A percentile compares a stretch with the other conserved stretches of the same genome.
Conservation (phyloP, 2,888 invertebrate genomes). For the Pocota personata region DNA sequence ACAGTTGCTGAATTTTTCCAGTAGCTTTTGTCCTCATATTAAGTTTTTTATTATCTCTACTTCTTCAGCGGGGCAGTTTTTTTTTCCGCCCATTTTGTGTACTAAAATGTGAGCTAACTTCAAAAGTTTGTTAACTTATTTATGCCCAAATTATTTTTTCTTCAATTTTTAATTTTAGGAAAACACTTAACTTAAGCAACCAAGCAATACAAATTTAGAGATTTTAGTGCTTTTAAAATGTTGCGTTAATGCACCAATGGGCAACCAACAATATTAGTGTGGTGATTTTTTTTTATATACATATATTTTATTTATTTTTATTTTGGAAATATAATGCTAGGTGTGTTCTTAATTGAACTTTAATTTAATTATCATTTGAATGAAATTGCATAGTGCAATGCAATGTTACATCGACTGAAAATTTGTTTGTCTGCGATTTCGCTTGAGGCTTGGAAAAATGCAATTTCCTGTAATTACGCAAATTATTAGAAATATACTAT, state of each 20-base stretch:
- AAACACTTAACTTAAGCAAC: not conserved
- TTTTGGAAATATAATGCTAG: not conserved
- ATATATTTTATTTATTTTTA: not conserved
- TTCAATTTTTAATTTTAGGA: no score
- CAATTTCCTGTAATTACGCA: not conserved
- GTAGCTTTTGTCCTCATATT: no score
- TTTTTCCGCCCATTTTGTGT: no score
- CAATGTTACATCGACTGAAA: not conserved
- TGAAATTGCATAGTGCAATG: not conserved
- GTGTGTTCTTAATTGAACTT: no score
- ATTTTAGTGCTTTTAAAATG: not conserved
- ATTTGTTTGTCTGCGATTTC: not conserved
- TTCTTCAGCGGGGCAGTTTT: no score
- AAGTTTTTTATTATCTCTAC: no score
- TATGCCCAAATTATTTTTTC: no score
- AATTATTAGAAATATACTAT: not conserved
- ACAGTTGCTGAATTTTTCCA: no score
- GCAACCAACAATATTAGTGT: not conserved
- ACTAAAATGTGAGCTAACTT: no score
- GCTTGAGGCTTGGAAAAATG: not conserved
- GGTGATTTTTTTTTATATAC: not conserved
- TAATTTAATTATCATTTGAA: not conserved
- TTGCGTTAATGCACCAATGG: not conserved
- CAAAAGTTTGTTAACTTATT: no score
- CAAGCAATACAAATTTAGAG: not conserved